Conservation (phyloP, 2,888 invertebrate genomes). For the Oligia strigilis region DNA sequence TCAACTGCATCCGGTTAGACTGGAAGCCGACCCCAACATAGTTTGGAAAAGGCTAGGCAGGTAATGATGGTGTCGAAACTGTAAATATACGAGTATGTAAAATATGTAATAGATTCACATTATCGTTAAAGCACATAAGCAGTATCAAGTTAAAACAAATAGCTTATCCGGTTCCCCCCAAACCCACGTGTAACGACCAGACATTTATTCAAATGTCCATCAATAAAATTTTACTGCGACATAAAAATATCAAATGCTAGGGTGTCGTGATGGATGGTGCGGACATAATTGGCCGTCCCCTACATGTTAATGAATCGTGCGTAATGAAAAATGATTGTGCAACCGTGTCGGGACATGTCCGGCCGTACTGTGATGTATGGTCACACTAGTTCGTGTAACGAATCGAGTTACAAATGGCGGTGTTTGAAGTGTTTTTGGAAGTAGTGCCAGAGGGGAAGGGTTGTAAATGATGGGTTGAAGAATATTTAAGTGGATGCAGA, state of each 20-base stretch:
- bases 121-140: slow-evolving; percentile 14
- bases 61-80: slow-evolving; percentile 6
- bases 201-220: slow-evolving; percentile 64
- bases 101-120: slow-evolving; percentile 10
- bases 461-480: slow-evolving; percentile 39
- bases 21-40: not conserved
- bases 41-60: not conserved
- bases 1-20: not conserved
- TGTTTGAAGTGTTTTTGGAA: slow-evolving; percentile 65
- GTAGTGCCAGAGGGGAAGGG: slow-evolving; percentile 38
- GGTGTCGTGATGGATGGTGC: slow-evolving; percentile 86
- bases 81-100: slow-evolving; percentile 13
- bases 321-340: slow-evolving; percentile 88
- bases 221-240: slow-evolving; percentile 72
- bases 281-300: slow-evolving; percentile 87
- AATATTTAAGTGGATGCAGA: slow-evolving; percentile 34
- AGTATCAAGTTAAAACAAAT: slow-evolving; percentile 59
- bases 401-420: slow-evolving; percentile 76
- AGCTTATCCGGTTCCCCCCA: slow-evolving; percentile 43
- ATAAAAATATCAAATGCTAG: slow-evolving; percentile 82
- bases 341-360: slow-evolving; percentile 75
- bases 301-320: slow-evolving; percentile 88
- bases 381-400: slow-evolving; percentile 79
- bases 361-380: slow-evolving; percentile 76
- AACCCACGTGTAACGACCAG: slow-evolving; percentile 53